Conservation (phyloP, 2,888 invertebrate genomes). For the Chloromyia formosa region DNA sequence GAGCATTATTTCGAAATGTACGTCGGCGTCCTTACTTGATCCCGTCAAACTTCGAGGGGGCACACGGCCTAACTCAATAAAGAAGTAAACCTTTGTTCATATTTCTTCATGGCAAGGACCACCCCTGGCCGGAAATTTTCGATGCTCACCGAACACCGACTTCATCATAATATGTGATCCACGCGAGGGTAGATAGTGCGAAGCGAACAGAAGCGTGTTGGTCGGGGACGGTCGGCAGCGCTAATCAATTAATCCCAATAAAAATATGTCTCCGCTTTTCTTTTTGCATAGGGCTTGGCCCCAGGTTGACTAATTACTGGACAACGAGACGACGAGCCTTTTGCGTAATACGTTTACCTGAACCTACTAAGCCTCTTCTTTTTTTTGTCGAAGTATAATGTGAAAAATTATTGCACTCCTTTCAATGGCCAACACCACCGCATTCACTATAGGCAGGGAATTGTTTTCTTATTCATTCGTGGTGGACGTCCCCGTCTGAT, state of each 20-base stretch:
- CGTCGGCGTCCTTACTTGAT: neutral
- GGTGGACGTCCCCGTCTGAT: neutral
- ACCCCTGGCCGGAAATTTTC: too few species aligned
- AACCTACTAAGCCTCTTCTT: constrained; percentile 24
- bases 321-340: constrained; percentile 7
- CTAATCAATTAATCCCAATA: constrained; percentile 51
- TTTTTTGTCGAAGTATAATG: constrained; percentile 27
- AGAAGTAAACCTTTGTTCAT: constrained; percentile 28
- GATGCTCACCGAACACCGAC: neutral
- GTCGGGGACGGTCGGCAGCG: constrained; percentile 13
- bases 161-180: neutral
- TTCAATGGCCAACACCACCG: neutral
- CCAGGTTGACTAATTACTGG: constrained; percentile 48
- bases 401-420: constrained; percentile 28
- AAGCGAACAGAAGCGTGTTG: neutral
- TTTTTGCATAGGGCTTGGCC: constrained; percentile 48
- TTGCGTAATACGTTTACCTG: constrained; percentile 26
- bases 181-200: neutral
- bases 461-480: constrained; percentile 16
- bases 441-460: neutral
- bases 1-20: constrained; percentile 1
- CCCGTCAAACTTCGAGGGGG: neutral
- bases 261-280: constrained; percentile 39
- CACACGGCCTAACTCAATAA: constrained; percentile 22
- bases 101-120: constrained; percentile 11